Evolutionary conservation across 2,888 invertebrate genomes (phyloP).

Genomic region (Emesis furor): DNA sequence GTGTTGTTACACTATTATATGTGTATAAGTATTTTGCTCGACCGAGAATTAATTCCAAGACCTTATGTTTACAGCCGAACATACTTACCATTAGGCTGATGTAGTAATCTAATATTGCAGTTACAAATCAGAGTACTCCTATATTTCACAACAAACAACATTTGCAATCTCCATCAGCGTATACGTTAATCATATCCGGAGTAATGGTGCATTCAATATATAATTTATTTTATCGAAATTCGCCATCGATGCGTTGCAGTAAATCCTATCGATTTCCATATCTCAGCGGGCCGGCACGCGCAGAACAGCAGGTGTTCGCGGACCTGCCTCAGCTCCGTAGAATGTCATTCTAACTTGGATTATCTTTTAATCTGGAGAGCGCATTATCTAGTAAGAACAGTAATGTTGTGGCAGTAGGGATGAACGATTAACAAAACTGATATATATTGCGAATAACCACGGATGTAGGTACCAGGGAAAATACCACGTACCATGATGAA

Average conservation of each 20-base stretch:
- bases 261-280: slow-evolving; percentile 79
- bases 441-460: no score
- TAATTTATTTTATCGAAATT: slow-evolving; percentile 61
- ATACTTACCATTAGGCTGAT: no score
- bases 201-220: slow-evolving; percentile 44
- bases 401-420: not conserved
- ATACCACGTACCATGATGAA: no score
- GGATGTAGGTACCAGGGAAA: no score
- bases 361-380: not conserved
- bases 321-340: slow-evolving; percentile 1
- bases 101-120: not conserved
- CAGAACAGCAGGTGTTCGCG: slow-evolving; percentile 58
- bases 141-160: slow-evolving; percentile 3
- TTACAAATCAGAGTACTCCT: not conserved
- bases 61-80: no score
- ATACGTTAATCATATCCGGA: slow-evolving; percentile 12
- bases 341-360: slow-evolving; percentile 4
- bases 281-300: slow-evolving; percentile 69
- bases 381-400: not conserved
- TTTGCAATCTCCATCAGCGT: slow-evolving; percentile 7
- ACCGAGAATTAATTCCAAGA: no score
- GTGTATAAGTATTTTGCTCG: no score
- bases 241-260: slow-evolving; percentile 67
- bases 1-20: no score
- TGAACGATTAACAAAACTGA: no score